Evolutionary conservation across 30 jellyfish, hydroid and myxozoan species (phyloP).

Genomic region (Catostylus mosaicus): DNA sequence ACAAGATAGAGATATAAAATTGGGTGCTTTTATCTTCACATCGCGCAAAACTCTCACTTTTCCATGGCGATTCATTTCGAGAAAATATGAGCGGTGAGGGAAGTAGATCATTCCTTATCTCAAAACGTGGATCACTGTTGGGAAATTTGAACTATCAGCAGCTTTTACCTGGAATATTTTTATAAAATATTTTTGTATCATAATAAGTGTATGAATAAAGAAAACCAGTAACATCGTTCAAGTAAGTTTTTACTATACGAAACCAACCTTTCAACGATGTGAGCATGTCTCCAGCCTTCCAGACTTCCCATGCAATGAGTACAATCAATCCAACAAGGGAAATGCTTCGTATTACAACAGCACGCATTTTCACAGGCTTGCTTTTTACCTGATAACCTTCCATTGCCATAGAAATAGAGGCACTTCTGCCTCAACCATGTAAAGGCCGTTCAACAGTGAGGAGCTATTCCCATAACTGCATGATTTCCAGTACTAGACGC

Average conservation of each 20-base stretch:
- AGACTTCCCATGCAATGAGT: constrained; percentile 84
- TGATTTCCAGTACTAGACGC: not conserved
- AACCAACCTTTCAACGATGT: constrained; percentile 60
- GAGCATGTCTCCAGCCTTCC: constrained; percentile 89
- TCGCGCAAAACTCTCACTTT: no score
- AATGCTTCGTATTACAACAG: constrained; percentile 60
- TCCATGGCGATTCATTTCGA: no score
- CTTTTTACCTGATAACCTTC: constrained; percentile 28
- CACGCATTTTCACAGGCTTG: constrained; percentile 54
- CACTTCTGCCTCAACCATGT: not conserved
- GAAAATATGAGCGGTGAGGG: no score
- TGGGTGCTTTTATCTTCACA: no score
- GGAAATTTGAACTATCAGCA: no score
- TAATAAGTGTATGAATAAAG: no score
- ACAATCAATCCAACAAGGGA: constrained; percentile 74
- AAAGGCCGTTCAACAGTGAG: not conserved
- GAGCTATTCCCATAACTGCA: not conserved
- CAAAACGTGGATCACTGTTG: no score
- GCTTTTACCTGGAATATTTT: no score
- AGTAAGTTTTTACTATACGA: not conserved
- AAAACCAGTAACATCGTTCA: no score
- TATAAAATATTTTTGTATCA: no score
- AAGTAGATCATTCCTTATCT: no score
- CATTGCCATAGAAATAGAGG: constrained; percentile 12
- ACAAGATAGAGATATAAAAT: no score